Conservation (phyloP, 2,888 invertebrate species). For the Aricia artaxerxes region DNA sequence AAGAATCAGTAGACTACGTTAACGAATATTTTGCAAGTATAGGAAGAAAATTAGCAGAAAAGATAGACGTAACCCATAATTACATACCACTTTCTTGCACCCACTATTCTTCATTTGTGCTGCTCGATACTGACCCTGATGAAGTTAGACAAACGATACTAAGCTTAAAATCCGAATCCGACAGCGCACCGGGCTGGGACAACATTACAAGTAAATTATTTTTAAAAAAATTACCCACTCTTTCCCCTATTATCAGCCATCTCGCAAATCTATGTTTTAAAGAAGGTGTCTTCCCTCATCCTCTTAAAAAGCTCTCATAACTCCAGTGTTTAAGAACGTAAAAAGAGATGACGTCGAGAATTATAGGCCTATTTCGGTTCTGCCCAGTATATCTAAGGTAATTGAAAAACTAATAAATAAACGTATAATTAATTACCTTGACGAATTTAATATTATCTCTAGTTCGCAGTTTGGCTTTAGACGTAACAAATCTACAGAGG, state of each 20-base stretch:
- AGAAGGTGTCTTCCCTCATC: constrained; percentile 20
- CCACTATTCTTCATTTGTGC: too few species aligned
- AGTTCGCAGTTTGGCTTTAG: constrained; percentile 32
- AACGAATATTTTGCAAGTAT: too few species aligned
- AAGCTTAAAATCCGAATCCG: too few species aligned
- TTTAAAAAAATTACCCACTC: not conserved
- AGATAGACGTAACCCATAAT: too few species aligned
- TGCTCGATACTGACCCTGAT: too few species aligned
- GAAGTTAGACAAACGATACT: too few species aligned
- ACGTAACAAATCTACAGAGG: not conserved
- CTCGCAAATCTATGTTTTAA: constrained; percentile 31
- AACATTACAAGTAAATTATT: too few species aligned
- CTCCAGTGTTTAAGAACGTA: constrained; percentile 27
- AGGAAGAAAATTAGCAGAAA: too few species aligned
- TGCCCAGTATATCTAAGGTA: constrained; percentile 12
- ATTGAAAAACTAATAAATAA: constrained; percentile 30
- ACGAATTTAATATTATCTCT: constrained; percentile 17
- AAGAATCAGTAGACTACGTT: too few species aligned
- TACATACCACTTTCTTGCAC: too few species aligned
- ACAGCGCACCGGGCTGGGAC: too few species aligned
- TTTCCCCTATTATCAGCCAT: constrained; percentile 27
- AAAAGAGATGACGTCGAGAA: not conserved
- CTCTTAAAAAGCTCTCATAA: constrained; percentile 27
- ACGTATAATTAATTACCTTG: constrained; percentile 16
- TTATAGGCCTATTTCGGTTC: too few species aligned